Base-by-base conservation (phyloP, 1,140 invertebrate species). In the Bombus pyrosoma region DNA sequence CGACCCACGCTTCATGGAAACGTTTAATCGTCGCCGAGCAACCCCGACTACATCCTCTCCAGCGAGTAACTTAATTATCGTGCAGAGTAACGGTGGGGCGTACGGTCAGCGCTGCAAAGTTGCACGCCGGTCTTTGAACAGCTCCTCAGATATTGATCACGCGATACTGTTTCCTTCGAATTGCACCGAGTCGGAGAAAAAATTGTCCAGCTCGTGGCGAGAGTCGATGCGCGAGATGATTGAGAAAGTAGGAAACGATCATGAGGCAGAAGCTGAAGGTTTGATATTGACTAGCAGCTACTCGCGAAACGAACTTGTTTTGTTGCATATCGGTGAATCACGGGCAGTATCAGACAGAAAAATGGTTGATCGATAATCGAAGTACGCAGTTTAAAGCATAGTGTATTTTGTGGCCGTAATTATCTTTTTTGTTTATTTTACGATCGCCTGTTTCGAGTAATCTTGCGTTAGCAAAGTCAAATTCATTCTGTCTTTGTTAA, bases 61-160 rank as follows among this genome's bases (percentile, higher is more conserved):
- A 57, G 15, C 47, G 69, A 59, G 68, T 81, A 73, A 73, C 69
- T 73, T 47, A 81, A 73, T 81, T 81, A 81, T 28, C 64, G 68
- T 32, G 32, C n/a, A n/a, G 39, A 64, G 64, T 80, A 69, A 80
- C 66, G 66, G 13, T 10, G 66, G 8, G 32, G 59, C 59, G 59
- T 12, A 28, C 32, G 41, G 62, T 34, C 76, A 39, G n/a, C 39
- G 39, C 47, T 43, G n/a, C 62, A 80, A 69, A n/a, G 18, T 6
- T 53, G 47, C 47, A 53, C 41, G 28, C 9, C 12, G 34, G 2
- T 34, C 66, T 39, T 37, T 9, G 32, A 34, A 34, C 32, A 34
- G 18, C 32, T 34, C 22, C 18, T n/a, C 64, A 66, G 43, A 32
- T 34, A 32, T 37, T 69, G 18, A 80, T 28, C 78, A 71, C 43